These are phyloP conservation scores for Clunio marinus DNA, from an alignment of 2,888 invertebrate genomes.

Conservation along the genomic window DNA sequence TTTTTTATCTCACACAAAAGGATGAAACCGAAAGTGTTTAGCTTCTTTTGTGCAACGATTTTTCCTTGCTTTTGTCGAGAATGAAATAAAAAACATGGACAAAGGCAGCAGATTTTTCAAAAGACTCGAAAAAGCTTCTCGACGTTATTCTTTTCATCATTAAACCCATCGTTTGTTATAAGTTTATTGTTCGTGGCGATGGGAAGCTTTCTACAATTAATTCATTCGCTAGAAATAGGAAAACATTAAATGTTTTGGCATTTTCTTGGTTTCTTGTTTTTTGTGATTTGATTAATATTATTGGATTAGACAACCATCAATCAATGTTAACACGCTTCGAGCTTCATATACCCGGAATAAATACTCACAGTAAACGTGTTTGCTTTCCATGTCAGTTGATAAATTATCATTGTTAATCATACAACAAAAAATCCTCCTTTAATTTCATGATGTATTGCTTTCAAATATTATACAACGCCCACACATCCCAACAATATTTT, in stretches of 20 bases:
- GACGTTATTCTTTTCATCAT: slow-evolving; percentile 11
- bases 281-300: not conserved
- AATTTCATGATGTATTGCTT: slow-evolving; percentile 1
- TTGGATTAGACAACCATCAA: slow-evolving; percentile 28
- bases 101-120: slow-evolving; percentile 1
- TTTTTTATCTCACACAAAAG: not conserved
- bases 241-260: slow-evolving; percentile 15
- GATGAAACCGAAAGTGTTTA: not conserved
- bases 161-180: not conserved
- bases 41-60: not conserved
- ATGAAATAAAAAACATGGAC: no score
- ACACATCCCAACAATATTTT: no score
- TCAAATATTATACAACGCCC: not conserved
- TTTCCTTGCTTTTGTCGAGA: no score
- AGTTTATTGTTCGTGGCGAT: not conserved
- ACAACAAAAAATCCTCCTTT: not conserved
- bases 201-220: not conserved
- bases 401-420: slow-evolving; percentile 24
- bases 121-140: not conserved
- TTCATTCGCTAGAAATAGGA: not conserved
- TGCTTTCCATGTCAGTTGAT: not conserved
- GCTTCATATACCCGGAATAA: no score
- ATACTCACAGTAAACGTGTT: no score
- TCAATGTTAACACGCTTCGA: slow-evolving; percentile 23
- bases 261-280: not conserved